Conservation (phyloP, 2,797 vertebrate species). For the Sebastes iracundus region DNA sequence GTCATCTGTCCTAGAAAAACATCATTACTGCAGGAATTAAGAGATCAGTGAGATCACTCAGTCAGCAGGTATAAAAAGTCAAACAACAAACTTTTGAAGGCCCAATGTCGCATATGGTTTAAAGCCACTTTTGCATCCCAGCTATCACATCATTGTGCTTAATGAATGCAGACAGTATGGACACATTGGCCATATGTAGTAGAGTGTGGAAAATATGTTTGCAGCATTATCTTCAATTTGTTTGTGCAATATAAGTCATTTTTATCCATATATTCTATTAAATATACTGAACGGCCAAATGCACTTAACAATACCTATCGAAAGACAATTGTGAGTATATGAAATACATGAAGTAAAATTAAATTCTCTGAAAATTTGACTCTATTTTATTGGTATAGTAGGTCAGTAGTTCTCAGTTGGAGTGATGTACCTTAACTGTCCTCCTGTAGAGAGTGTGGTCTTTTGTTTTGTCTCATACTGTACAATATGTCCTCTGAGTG, state of each 20-base stretch:
- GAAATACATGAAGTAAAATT: not conserved
- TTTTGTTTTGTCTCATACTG: conserved; percentile 2
- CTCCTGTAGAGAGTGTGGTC: not conserved
- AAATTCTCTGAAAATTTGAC: not conserved
- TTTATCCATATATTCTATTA: not conserved
- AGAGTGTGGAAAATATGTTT: not conserved
- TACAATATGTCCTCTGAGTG: conserved; percentile 22
- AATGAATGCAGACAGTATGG: not conserved
- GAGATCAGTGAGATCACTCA: not conserved
- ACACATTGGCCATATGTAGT: not conserved
- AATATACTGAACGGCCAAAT: not conserved
- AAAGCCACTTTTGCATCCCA: not conserved
- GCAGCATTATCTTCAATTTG: not conserved
- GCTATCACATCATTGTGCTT: not conserved
- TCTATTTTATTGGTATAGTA: not conserved
- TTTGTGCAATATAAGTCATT: not conserved
- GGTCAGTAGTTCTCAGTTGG: not conserved
- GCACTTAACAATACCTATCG: not conserved
- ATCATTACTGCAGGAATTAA: conserved; percentile 10
- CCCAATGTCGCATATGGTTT: not conserved
- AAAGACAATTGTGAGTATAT: not conserved
- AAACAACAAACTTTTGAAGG: not conserved
- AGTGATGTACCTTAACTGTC: not conserved
- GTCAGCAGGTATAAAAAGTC: conserved; percentile 5
- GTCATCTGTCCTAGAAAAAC: conserved; percentile 2